These are phyloP conservation scores for Mesoclemmys tuberculata DNA, from an alignment of 2,113 vertebrate genomes.

Conservation along the genomic window DNA sequence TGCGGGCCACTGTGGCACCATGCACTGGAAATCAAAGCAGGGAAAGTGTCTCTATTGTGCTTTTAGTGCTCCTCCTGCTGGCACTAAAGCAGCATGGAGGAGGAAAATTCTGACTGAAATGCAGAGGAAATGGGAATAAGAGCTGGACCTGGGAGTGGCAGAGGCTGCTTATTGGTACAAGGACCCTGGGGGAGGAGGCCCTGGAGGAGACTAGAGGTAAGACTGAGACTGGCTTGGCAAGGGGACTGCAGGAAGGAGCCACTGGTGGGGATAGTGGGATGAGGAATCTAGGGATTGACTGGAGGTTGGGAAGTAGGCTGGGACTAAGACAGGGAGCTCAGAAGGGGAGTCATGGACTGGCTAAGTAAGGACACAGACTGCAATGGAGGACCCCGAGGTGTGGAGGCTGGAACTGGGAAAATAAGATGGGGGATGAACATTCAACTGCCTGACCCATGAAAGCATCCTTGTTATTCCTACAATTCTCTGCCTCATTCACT, in stretches of 20 bases:
- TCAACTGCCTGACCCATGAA: background rate
- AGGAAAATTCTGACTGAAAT: background rate
- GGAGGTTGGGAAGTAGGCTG: too few species aligned
- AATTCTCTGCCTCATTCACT: background rate
- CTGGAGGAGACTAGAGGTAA: background rate
- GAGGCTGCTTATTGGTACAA: background rate
- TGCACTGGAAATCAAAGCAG: background rate
- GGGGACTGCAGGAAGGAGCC: background rate
- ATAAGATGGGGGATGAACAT: background rate
- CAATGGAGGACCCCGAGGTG: background rate
- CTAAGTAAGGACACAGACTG: background rate
- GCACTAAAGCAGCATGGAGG: background rate
- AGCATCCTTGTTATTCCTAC: background rate
- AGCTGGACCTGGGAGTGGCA: background rate
- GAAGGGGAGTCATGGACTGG: background rate
- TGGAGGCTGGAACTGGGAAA: background rate
- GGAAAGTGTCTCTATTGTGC: background rate
- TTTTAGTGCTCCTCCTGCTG: background rate
- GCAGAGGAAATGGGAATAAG: background rate
- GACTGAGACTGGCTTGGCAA: background rate
- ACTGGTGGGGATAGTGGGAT: background rate
- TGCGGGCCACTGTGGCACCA: background rate
- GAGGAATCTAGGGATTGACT: background rate
- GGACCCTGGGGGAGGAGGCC: background rate
- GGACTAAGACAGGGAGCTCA: background rate